phyloP scores from a whole-genome alignment of 1,140 invertebrate genomes.

The Hyposmocoma kahamanoa region DNA sequence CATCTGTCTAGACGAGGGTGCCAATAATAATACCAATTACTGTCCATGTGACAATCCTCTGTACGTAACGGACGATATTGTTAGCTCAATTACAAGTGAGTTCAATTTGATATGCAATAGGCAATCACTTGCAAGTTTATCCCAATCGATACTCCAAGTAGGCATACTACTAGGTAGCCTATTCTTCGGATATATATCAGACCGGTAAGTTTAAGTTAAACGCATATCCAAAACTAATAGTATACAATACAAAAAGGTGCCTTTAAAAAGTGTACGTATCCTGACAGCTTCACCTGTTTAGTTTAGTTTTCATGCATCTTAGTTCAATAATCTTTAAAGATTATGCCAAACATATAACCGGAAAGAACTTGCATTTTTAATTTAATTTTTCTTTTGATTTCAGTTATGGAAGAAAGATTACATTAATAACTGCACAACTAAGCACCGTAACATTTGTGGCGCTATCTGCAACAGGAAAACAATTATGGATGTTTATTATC shows the following conservation, averaged over 20 bases:
- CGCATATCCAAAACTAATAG: no score
- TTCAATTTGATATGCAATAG: conserved; percentile 73
- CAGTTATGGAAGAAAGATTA: conserved; percentile 78
- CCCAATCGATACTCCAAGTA: conserved; percentile 70
- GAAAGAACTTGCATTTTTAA: no score
- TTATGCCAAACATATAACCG: no score
- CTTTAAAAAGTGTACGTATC: no score
- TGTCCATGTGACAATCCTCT: conserved; percentile 56
- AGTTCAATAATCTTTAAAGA: no score
- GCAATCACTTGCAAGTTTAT: conserved; percentile 61
- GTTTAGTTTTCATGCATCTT: no score
- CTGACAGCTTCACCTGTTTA: no score
- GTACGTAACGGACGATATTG: conserved; percentile 62
- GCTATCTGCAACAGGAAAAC: conserved; percentile 73
- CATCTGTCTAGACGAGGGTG: conserved; percentile 67
- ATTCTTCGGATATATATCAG: conserved; percentile 68
- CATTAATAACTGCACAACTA: conserved; percentile 72
- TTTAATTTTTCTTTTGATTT: conserved; percentile 27
- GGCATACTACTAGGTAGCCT: conserved; percentile 71
- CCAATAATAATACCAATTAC: conserved; percentile 47
- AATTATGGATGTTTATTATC: conserved; percentile 76
- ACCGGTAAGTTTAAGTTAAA: conserved; percentile 51
- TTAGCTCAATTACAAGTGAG: conserved; percentile 68
- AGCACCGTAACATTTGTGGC: conserved; percentile 74
- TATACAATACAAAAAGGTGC: no score